Percentiles rank a stretch among this genome's conserved stretches.
Conservation (phyloP, 2,888 invertebrate species). For the Orthosia gracilis region DNA sequence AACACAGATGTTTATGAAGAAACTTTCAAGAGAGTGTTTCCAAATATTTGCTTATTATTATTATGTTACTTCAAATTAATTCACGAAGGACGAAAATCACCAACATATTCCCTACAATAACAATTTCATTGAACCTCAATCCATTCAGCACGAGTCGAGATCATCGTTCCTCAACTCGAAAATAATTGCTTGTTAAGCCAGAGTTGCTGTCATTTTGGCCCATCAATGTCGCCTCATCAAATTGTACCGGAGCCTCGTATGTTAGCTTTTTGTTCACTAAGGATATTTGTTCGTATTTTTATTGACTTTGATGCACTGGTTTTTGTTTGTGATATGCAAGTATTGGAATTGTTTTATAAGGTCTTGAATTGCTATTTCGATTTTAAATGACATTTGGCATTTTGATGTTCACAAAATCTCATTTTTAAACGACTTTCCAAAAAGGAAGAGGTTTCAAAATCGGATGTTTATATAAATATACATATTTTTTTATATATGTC, state of each 20-base stretch:
- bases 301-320: slow-evolving; percentile 28
- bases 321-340: background rate
- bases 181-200: slow-evolving; percentile 54
- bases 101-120: slow-evolving; percentile 20
- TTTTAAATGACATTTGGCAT: background rate
- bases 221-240: slow-evolving; percentile 56
- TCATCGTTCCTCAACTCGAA: slow-evolving; percentile 31
- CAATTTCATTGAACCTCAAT: slow-evolving; percentile 36
- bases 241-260: slow-evolving; percentile 30
- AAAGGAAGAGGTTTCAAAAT: too few relatives aligned
- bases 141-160: slow-evolving; percentile 43
- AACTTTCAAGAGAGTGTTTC: too few relatives aligned
- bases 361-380: background rate
- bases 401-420: background rate
- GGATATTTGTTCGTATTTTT: slow-evolving; percentile 27
- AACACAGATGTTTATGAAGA: too few relatives aligned
- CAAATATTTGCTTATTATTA: too few relatives aligned
- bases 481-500: too few relatives aligned
- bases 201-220: slow-evolving; percentile 40
- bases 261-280: slow-evolving; percentile 43
- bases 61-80: too few relatives aligned
- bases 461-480: too few relatives aligned
- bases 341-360: background rate
- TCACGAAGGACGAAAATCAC: background rate
- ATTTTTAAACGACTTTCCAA: too few relatives aligned